Evolutionary conservation across 2,888 invertebrate species (phyloP), one percentile per base, ranked within the genome.

Genomic region (Amphipyra berbera): DNA sequence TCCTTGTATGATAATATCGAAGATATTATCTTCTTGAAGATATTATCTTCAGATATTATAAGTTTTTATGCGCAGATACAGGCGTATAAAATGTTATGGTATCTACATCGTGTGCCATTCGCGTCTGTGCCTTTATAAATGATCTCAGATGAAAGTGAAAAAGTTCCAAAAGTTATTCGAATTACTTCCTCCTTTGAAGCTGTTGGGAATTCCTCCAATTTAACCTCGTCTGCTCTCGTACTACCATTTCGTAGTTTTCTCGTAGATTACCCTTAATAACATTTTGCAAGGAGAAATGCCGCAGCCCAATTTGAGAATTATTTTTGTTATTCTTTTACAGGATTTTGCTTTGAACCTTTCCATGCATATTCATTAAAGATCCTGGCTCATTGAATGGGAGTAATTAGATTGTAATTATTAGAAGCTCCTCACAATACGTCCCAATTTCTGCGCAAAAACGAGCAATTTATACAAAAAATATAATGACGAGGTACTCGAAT

Each of bases 151-250:
- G 10, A 30, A 52, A 52, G 50, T 40, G 30, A 13, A 30, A 30
- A 27, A 27, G 27, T 15, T 48, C 13, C 15, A 15, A 10, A 41
- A 30, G 35, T 41, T 50, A 40, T 40, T 41, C 15, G n/a, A 49
- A 49, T 49, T 27, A 49, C 38, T 40, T 50, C 40, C 21, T 27
- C 27, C 38, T n/a, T 47, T 47, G 45, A 49, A 40, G 21, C 27
- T 15, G 37, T 14, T 12, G 37, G 5, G 12, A 37, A 48, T 12
- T 15, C 40, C n/a, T n/a, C 5, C 21, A n/a, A 49, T 13, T 27
- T 38, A 21, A 30, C 21, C n/a, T n/a, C 21, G 48, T 21, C 21
- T n/a, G 14, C 27, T 30, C 27, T 30, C 41, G 13, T 52, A 14
- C 27, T 9, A 6, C 14, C 41, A 52, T 41, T 40, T 13, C 12